These are phyloP conservation scores for Myotis planiceps DNA, from an alignment of 2,797 vertebrate species.

Conservation along the genomic window DNA sequence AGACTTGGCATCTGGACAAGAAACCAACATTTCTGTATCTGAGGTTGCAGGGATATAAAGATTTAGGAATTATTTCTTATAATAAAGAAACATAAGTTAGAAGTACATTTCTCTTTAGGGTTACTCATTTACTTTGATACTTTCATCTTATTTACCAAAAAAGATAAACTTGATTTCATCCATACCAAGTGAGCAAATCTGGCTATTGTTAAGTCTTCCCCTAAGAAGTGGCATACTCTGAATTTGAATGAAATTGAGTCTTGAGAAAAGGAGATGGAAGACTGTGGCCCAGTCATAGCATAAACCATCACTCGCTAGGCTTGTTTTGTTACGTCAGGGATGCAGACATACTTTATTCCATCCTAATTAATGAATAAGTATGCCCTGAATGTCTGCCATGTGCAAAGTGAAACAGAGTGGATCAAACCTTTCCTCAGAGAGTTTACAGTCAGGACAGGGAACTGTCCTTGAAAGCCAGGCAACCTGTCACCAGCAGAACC, in stretches of 20 bases:
- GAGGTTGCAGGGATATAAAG: not conserved
- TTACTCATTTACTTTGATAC: not conserved
- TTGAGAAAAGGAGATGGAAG: not conserved
- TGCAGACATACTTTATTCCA: not conserved
- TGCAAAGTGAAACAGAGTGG: not conserved
- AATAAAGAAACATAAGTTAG: not conserved
- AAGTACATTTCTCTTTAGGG: slow-evolving; percentile 4
- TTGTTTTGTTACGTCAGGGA: not conserved
- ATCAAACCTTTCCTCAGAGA: not conserved
- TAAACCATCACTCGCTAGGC: not conserved
- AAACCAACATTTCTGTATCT: not conserved
- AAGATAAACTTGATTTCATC: not conserved
- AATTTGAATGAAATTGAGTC: not conserved
- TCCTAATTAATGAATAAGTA: not conserved
- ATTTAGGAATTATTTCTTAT: slow-evolving; percentile 38
- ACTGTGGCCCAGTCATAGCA: not conserved
- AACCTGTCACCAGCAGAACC: not conserved
- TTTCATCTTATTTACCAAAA: not conserved
- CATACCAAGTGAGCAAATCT: not conserved
- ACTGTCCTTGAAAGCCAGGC: not conserved
- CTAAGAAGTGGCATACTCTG: not conserved
- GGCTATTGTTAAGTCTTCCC: not conserved
- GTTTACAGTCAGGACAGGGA: not conserved
- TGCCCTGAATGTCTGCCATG: not conserved
- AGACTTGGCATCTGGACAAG: not conserved